Percentiles rank a stretch among this genome's conserved stretches.
Evolutionary conservation across 2,888 invertebrate species (phyloP).

Genomic region (Orthonevra nobilis): DNA sequence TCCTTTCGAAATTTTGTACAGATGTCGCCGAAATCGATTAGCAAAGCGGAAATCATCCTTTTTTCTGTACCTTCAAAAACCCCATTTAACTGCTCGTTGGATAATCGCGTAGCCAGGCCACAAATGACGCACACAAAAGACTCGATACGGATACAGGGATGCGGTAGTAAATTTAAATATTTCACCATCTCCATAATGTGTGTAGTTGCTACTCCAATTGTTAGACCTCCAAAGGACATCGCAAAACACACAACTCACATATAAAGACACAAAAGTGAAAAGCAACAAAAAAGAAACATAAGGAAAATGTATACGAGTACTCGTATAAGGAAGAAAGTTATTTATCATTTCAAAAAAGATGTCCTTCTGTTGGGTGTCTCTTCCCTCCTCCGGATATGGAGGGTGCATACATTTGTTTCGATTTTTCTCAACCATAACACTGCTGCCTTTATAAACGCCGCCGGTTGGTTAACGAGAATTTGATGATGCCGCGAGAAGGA

Average conservation of each 20-base stretch:
- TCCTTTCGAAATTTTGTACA: slow-evolving; percentile 50
- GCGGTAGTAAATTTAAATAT: slow-evolving; percentile 63
- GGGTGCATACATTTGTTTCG: slow-evolving; percentile 67
- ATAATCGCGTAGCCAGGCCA: slow-evolving; percentile 51
- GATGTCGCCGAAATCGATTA: slow-evolving; percentile 61
- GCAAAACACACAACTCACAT: slow-evolving; percentile 38
- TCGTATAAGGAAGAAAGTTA: slow-evolving; percentile 59
- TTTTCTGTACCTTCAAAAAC: slow-evolving; percentile 23
- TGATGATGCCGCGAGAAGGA: slow-evolving; percentile 75
- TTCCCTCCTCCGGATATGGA: slow-evolving; percentile 23
- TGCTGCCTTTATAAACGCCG: slow-evolving; percentile 23
- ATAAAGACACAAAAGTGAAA: slow-evolving; percentile 2
- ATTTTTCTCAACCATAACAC: slow-evolving; percentile 60
- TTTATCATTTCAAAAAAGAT: slow-evolving; percentile 66
- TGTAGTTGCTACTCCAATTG: slow-evolving; percentile 47
- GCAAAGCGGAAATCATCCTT: slow-evolving; percentile 19
- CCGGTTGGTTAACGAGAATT: slow-evolving; percentile 74
- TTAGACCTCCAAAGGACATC: slow-evolving; percentile 35
- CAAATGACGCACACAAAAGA: slow-evolving; percentile 49
- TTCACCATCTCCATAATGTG: slow-evolving; percentile 22
- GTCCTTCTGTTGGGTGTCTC: slow-evolving; percentile 31
- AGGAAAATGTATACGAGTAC: slow-evolving; percentile 13
- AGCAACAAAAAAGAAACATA: neutral
- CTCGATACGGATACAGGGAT: slow-evolving; percentile 4
- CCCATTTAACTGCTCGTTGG: slow-evolving; percentile 26